Percentiles rank a stretch among this genome's conserved stretches.
Evolutionary conservation across 2,888 invertebrate genomes (phyloP).

Genomic region (Pammene aurita): DNA sequence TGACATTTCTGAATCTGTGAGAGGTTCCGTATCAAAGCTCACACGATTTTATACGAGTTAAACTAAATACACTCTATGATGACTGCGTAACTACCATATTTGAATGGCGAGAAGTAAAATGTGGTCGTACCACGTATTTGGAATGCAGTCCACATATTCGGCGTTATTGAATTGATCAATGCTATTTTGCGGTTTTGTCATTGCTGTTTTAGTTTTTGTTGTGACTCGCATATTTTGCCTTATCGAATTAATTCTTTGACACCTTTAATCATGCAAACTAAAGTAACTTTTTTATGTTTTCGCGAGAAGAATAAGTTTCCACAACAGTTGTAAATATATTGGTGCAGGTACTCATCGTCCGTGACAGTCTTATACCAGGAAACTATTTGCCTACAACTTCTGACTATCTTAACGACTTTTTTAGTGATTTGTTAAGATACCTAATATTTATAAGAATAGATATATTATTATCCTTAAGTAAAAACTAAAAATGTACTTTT

Average conservation of each 20-base stretch:
- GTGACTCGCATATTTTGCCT: neutral
- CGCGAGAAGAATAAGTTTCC: too few species aligned
- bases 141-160: constrained; percentile 27
- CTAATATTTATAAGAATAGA: too few species aligned
- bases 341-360: too few species aligned
- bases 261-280: too few species aligned
- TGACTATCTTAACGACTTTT: neutral
- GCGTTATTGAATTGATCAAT: constrained; percentile 35
- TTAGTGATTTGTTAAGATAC: too few species aligned
- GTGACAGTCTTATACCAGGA: too few species aligned
- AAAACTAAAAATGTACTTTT: too few species aligned
- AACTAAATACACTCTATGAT: constrained; percentile 11
- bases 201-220: constrained; percentile 6
- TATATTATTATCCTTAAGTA: too few species aligned
- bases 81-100: constrained; percentile 19
- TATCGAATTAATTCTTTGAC: neutral
- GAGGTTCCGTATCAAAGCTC: constrained; percentile 39
- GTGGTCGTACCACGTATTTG: constrained; percentile 16
- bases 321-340: too few species aligned
- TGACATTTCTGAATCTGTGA: constrained; percentile 46
- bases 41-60: neutral
- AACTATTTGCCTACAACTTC: too few species aligned
- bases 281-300: too few species aligned
- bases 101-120: neutral
- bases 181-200: constrained; percentile 28